phyloP scores from a whole-genome alignment of 2,797 vertebrate species.

The Buphagus erythrorhynchus region DNA sequence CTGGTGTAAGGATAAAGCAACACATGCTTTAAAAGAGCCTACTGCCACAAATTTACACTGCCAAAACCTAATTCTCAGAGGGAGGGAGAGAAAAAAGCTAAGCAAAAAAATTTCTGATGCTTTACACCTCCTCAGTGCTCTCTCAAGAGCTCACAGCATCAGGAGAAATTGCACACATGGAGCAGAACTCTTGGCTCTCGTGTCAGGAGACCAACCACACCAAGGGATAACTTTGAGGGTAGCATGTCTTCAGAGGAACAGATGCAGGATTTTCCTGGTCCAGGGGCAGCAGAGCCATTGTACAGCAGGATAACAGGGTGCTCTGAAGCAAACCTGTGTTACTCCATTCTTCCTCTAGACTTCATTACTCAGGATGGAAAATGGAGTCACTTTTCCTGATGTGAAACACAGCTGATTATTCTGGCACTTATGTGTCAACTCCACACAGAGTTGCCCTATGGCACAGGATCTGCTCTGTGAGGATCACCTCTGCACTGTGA shows the following conservation, averaged over 20 bases:
- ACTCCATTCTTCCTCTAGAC: neutral
- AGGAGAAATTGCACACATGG: rapidly evolving
- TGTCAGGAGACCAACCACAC: neutral
- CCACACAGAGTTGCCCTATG: too few relatives aligned
- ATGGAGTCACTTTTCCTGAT: neutral
- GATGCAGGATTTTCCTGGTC: neutral
- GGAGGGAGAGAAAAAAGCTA: neutral
- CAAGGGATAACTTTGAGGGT: neutral
- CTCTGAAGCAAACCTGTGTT: neutral
- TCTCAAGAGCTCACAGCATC: neutral
- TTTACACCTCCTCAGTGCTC: neutral
- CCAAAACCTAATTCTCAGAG: neutral
- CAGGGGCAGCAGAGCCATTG: neutral
- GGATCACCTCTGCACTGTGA: neutral
- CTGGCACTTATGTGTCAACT: rapidly evolving
- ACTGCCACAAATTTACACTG: neutral
- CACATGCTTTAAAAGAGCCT: neutral
- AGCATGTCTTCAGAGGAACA: neutral
- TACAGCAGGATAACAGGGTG: neutral
- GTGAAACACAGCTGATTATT: neutral
- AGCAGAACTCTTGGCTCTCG: neutral
- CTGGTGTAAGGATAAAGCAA: neutral
- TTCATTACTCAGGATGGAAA: neutral
- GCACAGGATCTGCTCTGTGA: neutral
- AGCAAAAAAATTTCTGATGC: neutral